phyloP scores from a whole-genome alignment of 2,888 invertebrate species.

The Anthrax anthrax region DNA sequence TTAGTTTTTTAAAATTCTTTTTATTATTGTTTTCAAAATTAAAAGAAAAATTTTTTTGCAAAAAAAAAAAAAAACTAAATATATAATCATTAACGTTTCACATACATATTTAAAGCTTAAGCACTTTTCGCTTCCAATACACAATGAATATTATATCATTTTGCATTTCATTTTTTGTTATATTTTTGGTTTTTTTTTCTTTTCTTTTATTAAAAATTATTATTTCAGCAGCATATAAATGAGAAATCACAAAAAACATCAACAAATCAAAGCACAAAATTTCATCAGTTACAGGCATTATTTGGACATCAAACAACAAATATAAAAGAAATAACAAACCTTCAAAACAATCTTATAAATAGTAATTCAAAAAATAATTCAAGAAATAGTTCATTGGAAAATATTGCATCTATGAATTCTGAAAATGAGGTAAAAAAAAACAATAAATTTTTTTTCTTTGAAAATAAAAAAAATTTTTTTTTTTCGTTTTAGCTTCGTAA shows the following conservation, averaged over 20 bases:
- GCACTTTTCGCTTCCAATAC: no score
- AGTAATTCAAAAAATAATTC: slow-evolving; percentile 12
- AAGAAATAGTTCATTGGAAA: slow-evolving; percentile 14
- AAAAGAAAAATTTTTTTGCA: no score
- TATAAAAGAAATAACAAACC: slow-evolving; percentile 19
- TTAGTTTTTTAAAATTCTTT: no score
- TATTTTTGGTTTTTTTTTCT: no score
- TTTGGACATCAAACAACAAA: slow-evolving; percentile 47
- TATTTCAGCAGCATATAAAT: slow-evolving; percentile 26
- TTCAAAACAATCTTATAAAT: slow-evolving; percentile 14
- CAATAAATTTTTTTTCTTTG: background rate
- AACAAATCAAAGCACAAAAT: slow-evolving; percentile 64
- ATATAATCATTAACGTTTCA: no score
- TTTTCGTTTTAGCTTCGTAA: slow-evolving; percentile 44
- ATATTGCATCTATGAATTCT: slow-evolving; percentile 12
- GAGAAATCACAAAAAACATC: slow-evolving; percentile 63
- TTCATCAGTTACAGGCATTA: slow-evolving; percentile 64
- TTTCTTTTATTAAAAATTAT: background rate
- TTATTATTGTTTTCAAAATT: no score
- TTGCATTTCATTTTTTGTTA: background rate
- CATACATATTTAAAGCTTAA: no score
- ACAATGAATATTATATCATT: background rate
- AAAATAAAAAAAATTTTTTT: background rate
- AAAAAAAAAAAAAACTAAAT: background rate
- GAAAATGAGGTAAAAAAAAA: slow-evolving; percentile 14